These are phyloP conservation scores for Grapholita molesta DNA, from an alignment of 1,140 invertebrate genomes.

Conservation along the genomic window DNA sequence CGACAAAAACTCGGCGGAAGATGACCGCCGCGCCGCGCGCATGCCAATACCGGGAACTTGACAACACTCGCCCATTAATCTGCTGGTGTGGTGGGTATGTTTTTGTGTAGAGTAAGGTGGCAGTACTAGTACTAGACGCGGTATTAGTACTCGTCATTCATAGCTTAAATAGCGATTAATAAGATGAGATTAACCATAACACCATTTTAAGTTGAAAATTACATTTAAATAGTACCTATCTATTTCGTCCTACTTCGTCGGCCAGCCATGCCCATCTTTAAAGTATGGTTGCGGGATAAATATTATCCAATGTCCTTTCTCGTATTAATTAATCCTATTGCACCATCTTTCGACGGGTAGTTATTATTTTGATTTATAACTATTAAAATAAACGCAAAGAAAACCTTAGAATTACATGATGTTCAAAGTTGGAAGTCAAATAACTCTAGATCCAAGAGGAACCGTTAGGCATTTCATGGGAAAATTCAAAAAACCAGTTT, in stretches of 20 bases:
- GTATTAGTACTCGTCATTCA: too few species aligned
- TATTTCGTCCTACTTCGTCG: too few species aligned
- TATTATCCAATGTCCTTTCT: too few species aligned
- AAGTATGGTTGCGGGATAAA: too few species aligned
- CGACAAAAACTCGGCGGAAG: background rate
- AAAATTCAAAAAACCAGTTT: slow-evolving; percentile 5
- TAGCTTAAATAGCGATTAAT: too few species aligned
- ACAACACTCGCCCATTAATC: background rate
- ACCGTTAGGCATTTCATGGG: slow-evolving; percentile 14
- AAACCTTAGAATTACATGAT: background rate
- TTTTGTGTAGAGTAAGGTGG: background rate
- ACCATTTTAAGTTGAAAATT: too few species aligned
- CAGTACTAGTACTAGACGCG: background rate
- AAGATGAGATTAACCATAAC: too few species aligned
- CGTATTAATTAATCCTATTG: too few species aligned
- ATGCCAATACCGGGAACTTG: background rate
- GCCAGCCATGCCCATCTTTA: too few species aligned
- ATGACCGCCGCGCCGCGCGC: background rate
- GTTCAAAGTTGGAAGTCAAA: background rate
- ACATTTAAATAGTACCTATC: too few species aligned
- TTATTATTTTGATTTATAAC: too few species aligned
- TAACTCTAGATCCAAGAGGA: background rate
- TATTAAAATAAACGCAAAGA: background rate
- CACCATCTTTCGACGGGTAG: too few species aligned
- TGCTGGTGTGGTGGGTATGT: background rate